Percentiles rank a stretch among this genome's conserved stretches.
These are phyloP conservation scores for Oscheius sp. DNA, from an alignment of 1,140 invertebrate species.

Conservation along the genomic window DNA sequence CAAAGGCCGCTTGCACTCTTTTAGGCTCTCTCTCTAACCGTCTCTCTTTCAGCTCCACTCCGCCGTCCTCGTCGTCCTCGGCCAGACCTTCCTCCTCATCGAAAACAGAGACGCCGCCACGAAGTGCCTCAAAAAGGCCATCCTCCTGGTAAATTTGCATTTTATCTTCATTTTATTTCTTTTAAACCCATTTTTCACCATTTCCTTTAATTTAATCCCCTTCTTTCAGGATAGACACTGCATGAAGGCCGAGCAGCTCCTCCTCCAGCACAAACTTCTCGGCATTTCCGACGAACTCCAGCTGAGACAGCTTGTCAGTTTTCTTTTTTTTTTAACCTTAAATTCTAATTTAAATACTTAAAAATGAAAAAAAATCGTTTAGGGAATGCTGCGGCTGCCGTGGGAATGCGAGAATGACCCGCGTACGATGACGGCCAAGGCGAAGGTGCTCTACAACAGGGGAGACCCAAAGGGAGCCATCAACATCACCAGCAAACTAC, in stretches of 20 bases:
- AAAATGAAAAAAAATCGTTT: too few relatives aligned
- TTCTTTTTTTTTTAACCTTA: background rate
- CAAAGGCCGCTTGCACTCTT: too few relatives aligned
- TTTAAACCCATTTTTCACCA: too few relatives aligned
- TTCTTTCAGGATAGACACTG: background rate
- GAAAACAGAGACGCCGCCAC: conserved; percentile 14
- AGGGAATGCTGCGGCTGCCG: too few relatives aligned
- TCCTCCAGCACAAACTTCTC: conserved; percentile 16
- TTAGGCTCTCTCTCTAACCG: too few relatives aligned
- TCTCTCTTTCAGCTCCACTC: conserved; percentile 12
- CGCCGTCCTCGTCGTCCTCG: conserved; percentile 5
- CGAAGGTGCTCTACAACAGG: background rate
- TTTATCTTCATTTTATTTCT: background rate
- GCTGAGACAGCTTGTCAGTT: background rate
- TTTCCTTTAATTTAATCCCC: too few relatives aligned
- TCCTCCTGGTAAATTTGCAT: background rate
- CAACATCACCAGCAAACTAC: background rate
- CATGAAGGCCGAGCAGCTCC: background rate
- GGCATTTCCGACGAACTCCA: background rate
- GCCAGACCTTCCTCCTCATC: background rate
- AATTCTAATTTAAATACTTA: background rate
- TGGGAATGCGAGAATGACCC: background rate
- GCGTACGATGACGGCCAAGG: background rate
- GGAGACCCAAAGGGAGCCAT: conserved; percentile 15
- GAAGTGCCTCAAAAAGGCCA: conserved; percentile 1